These are phyloP conservation scores for Eudasyphora cyanicolor DNA, from an alignment of 2,888 invertebrate species.

Conservation along the genomic window DNA sequence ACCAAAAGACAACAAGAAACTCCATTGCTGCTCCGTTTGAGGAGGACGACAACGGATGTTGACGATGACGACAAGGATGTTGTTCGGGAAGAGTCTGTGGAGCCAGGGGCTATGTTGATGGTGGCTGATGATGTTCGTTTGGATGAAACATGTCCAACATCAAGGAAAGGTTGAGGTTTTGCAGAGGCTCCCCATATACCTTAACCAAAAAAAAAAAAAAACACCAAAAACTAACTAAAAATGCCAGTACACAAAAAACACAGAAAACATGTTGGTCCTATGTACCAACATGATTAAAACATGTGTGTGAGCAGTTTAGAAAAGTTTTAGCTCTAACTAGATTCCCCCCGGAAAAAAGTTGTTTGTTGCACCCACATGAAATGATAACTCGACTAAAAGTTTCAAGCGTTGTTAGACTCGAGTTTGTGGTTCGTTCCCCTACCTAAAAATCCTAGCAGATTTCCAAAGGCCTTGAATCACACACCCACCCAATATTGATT, in stretches of 20 bases:
- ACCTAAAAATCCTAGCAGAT: background rate
- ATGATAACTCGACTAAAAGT: no score
- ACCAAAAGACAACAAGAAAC: no score
- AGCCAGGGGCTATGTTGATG: background rate
- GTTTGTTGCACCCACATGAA: conserved; percentile 55
- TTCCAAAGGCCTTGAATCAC: background rate
- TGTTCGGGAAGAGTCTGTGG: background rate
- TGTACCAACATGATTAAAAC: conserved; percentile 56
- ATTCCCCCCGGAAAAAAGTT: background rate
- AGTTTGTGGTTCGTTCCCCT: background rate
- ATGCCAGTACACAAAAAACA: no score
- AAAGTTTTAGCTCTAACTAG: conserved; percentile 5
- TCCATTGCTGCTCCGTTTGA: conserved; percentile 9
- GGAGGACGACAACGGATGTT: background rate
- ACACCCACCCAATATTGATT: background rate
- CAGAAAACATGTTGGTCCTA: conserved; percentile 28
- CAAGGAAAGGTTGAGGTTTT: conserved; percentile 6
- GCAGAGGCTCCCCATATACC: background rate
- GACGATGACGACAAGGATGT: background rate
- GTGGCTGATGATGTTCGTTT: background rate
- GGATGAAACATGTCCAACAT: background rate
- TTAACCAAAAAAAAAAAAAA: background rate
- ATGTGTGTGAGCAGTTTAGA: conserved; percentile 39
- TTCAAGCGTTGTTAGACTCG: no score
- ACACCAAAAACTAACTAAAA: background rate